Percentiles rank a stretch among this genome's conserved stretches.
Conservation (phyloP, 2,113 vertebrate species). For the Chaetorhynchus papuensis region DNA sequence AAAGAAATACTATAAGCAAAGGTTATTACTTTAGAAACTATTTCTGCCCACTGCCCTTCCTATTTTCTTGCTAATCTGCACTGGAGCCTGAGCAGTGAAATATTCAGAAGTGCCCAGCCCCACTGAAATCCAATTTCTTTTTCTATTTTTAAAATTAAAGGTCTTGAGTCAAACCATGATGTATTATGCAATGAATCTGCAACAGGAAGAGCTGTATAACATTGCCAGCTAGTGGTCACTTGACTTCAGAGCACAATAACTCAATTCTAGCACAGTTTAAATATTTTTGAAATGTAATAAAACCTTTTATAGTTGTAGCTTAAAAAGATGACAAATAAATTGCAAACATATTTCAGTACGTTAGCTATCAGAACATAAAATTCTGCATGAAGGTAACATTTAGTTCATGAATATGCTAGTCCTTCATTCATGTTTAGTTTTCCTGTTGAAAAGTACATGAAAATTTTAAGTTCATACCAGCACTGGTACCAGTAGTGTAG, state of each 20-base stretch:
- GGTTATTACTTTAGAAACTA: constrained; percentile 6
- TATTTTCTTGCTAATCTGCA: constrained; percentile 22
- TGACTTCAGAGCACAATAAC: constrained; percentile 27
- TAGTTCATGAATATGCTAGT: not conserved
- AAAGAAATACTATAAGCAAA: not conserved
- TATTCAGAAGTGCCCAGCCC: constrained; percentile 14
- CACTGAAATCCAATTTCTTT: constrained; percentile 56
- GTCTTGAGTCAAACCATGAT: constrained; percentile 44
- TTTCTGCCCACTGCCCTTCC: not conserved
- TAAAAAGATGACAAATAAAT: constrained; percentile 1
- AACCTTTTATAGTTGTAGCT: not conserved
- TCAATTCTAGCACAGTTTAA: constrained; percentile 24
- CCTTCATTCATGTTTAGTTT: not conserved
- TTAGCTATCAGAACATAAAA: not conserved
- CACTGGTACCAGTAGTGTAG: not conserved
- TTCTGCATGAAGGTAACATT: not conserved
- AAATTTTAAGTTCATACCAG: not conserved
- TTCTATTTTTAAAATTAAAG: constrained; percentile 63
- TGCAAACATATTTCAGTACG: not conserved
- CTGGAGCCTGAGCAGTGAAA: not conserved
- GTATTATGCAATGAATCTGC: constrained; percentile 22
- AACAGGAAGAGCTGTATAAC: constrained; percentile 50
- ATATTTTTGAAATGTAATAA: constrained; percentile 9
- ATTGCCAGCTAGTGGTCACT: constrained; percentile 68
- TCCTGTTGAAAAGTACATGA: not conserved